Evolutionary conservation across 23 tunicate species (phyloP), one percentile per base, ranked within the genome.

Genomic region (Trididemnum nubilum): DNA sequence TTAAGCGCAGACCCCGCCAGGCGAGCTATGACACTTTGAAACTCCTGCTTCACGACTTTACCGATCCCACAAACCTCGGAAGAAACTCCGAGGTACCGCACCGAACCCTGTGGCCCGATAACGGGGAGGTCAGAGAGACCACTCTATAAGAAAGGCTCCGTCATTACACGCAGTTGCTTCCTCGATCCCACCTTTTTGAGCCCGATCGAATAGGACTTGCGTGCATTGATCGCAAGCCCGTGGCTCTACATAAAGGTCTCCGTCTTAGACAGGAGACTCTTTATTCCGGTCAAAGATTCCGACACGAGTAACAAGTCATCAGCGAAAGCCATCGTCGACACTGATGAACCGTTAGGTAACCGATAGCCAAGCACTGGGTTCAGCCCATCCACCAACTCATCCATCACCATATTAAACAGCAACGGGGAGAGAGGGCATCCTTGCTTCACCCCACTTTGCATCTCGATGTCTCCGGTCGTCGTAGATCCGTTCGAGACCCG

Each of bases 361-460:
- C 44, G 50, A 71, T 34, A 71, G 50, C 50, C 40, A 9, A 34
- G 21, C 44, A 5, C 7, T 15, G 69, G 69, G 69, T 63, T 63
- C 28, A 63, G 69, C 69, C 27, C 7, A 15, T 19, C 24, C 25
- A 63, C 69, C 69, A 71, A 49, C 49, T 71, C 76, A 32, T 71
- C 76, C 44, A 26, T 71, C 22, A 71, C 76, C 44, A 35, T 9
- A 31, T 31, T 26, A 35, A 71, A 71, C 49, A 71, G 24, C 23
- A 71, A 9, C 22, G 76, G 76, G 44, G 49, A 27, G 7, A 71
- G 49, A 9, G 49, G 76, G 76, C 76, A 71, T 71, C 76, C 50
- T 24, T 71, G 76, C 49, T 71, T 71, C 76, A 31, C 76, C n/a
- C 50, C 76, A 32, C 18, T 71, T 7, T 5, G 21, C 7, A 71